A percentile compares a stretch with the other conserved stretches of the same genome.
Conservation (phyloP, 2,113 vertebrate species). For the Cettia cetti region DNA sequence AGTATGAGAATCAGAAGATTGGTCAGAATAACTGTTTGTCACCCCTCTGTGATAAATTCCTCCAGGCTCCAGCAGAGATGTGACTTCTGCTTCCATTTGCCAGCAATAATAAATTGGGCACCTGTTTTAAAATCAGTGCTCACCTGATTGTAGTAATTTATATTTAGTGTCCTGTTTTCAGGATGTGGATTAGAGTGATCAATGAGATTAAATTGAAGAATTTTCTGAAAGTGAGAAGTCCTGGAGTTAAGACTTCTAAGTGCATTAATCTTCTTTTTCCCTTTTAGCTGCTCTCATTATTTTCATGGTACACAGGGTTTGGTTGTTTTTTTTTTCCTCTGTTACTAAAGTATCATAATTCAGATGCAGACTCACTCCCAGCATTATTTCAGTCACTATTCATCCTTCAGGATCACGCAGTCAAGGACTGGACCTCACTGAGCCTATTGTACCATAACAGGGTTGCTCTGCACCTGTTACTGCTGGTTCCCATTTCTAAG, state of each 20-base stretch:
- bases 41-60: neutral
- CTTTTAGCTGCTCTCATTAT: neutral
- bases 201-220: neutral
- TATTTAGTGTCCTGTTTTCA: neutral
- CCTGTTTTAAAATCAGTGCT: neutral
- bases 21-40: neutral
- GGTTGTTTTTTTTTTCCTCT: neutral
- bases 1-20: neutral
- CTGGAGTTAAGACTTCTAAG: neutral
- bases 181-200: neutral
- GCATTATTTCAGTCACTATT: neutral
- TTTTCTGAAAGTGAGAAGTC: neutral
- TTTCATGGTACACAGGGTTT: neutral
- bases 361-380: neutral
- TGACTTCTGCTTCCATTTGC: neutral
- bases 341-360: neutral
- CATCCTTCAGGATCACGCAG: neutral
- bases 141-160: neutral
- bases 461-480: neutral
- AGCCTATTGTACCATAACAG: rapidly evolving
- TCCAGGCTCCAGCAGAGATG: neutral
- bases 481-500: neutral
- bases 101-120: neutral
- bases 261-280: neutral
- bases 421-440: rapidly evolving